Evolutionary conservation across 2,113 vertebrate species (phyloP), one percentile per base, ranked within the genome.

Genomic region (Prunella fulvescens): DNA sequence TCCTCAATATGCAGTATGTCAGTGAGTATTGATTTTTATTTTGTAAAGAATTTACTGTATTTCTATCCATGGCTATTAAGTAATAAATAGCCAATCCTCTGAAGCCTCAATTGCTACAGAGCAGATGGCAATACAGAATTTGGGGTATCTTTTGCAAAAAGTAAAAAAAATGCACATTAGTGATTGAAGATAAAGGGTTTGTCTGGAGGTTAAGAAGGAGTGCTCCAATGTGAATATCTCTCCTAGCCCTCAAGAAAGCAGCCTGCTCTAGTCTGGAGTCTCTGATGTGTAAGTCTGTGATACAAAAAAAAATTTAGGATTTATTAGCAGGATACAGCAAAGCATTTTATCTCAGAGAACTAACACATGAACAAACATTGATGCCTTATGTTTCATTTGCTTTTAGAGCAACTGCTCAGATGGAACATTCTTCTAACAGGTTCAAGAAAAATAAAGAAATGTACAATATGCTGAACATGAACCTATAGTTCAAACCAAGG

Each of bases 21-120:
- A 98, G 98, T 98, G 98, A 99, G 98, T 98, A 99, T 98, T 99
- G 99, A 98, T 99, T 98, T 99, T 99, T 99, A 99, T 98, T 98
- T 97, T 96, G 88, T 91, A 92, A 97, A 97, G 97, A 97, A 97
- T 98, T 98, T 97, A 95, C 97, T 87, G 67, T 93, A 93, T 96
- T 97, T 93, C 97, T 96, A 78, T 91, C 90, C 90, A 89, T 88
- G 92, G 96, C 91, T 87, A 94, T 93, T 92, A 92, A 93, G 93
- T 82, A 97, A 96, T 89, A 96, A 97, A 96, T 92, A 96, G 81
- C 65, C 91, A 93, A 60, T 50, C 62, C 65, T 91, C 67, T 62
- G 47, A 93, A 37, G 61, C 44, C 65, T 94, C 93, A 92, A 76
- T 80, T 95, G 82, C 14, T 42, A 54, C 10, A 22, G 82, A 96